Conservation (phyloP, 2,888 invertebrate genomes). For the Leucoptera coffeella region DNA sequence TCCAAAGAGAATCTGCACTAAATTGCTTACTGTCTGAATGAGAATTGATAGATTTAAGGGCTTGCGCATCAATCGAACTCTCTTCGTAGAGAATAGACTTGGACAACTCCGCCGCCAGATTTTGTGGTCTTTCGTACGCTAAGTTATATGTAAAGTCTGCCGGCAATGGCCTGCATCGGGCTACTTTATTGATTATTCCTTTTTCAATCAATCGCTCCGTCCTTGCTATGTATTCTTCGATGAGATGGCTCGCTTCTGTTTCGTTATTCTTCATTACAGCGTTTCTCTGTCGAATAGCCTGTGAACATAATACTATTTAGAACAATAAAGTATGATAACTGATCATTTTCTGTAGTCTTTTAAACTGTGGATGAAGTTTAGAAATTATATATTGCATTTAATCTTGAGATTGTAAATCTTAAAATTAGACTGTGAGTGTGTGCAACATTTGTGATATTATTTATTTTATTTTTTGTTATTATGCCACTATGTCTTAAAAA, state of each 20-base stretch:
- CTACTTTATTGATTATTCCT: constrained; percentile 13
- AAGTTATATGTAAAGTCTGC: constrained; percentile 12
- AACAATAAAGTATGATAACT: too few relatives aligned
- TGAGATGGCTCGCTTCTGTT: constrained; percentile 9
- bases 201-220: constrained; percentile 19
- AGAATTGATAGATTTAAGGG: constrained; percentile 13
- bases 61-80: constrained; percentile 17
- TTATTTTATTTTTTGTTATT: constrained; percentile 10
- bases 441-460: too few relatives aligned
- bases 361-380: too few relatives aligned
- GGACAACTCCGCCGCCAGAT: constrained; percentile 23
- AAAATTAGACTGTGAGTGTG: too few relatives aligned
- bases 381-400: too few relatives aligned
- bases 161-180: constrained; percentile 10
- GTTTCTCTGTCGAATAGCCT: too few relatives aligned
- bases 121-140: constrained; percentile 23
- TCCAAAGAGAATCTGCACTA: constrained; percentile 53
- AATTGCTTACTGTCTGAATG: constrained; percentile 16
- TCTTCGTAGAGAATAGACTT: constrained; percentile 21
- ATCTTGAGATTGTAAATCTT: too few relatives aligned
- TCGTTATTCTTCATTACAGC: constrained; percentile 3
- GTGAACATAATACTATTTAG: too few relatives aligned
- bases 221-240: constrained; percentile 33
- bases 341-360: too few relatives aligned
- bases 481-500: constrained; percentile 41